A percentile compares a stretch with the other conserved stretches of the same genome.
Conservation (phyloP, 2,888 invertebrate species). For the Drosophila neotestacea region DNA sequence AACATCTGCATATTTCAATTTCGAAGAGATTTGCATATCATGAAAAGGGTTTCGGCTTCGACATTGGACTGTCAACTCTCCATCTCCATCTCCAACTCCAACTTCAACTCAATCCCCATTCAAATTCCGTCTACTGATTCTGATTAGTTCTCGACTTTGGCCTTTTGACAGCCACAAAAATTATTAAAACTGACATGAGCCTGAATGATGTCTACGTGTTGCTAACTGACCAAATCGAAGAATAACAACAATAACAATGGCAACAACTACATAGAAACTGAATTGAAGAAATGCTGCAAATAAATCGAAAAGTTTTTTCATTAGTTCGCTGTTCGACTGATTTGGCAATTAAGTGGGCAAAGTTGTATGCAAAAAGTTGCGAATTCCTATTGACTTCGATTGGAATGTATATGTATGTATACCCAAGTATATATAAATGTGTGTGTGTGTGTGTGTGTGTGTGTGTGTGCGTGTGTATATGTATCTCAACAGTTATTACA, state of each 20-base stretch:
- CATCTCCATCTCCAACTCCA: background rate
- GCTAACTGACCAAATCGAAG: slow-evolving; percentile 23
- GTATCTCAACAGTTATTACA: slow-evolving; percentile 50
- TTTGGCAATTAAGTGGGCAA: slow-evolving; percentile 70
- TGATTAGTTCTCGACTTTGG: slow-evolving; percentile 62
- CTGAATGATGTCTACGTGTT: slow-evolving; percentile 52
- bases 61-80: slow-evolving; percentile 42
- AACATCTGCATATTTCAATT: slow-evolving; percentile 81
- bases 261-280: slow-evolving; percentile 9
- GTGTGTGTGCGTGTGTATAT: slow-evolving; percentile 6
- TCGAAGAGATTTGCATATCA: slow-evolving; percentile 73
- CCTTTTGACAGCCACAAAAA: slow-evolving; percentile 62
- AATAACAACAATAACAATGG: background rate
- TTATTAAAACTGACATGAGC: slow-evolving; percentile 70
- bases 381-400: slow-evolving; percentile 23
- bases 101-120: slow-evolving; percentile 27
- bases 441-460: slow-evolving; percentile 8
- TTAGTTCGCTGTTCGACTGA: slow-evolving; percentile 65
- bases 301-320: slow-evolving; percentile 77
- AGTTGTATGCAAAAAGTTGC: slow-evolving; percentile 77
- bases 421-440: background rate
- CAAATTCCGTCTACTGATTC: slow-evolving; percentile 38
- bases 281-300: slow-evolving; percentile 40
- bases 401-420: slow-evolving; percentile 7
- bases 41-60: slow-evolving; percentile 51